Conservation (phyloP, 2,113 vertebrate species). For the Gallinago paraguaiae region DNA sequence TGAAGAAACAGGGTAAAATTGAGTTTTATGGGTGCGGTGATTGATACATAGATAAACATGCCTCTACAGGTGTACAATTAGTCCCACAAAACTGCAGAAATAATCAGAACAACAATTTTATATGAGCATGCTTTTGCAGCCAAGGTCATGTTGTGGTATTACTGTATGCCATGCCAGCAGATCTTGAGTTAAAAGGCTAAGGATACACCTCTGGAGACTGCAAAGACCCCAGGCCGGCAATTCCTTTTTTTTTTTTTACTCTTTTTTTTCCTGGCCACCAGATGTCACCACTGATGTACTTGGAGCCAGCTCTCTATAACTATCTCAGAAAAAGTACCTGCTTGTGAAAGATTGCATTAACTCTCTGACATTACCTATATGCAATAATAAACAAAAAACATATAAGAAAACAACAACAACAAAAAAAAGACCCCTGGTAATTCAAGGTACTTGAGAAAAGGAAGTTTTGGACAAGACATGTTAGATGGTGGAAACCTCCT, state of each 20-base stretch:
- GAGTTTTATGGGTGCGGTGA: accelerated
- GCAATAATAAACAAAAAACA: too few relatives aligned
- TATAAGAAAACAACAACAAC: too few relatives aligned
- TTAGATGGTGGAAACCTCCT: neutral
- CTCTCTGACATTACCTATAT: neutral
- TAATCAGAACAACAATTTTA: neutral
- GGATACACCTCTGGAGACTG: neutral
- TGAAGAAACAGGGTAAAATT: neutral
- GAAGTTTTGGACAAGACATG: neutral
- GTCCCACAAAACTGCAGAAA: neutral
- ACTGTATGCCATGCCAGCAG: neutral
- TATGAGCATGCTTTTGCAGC: neutral
- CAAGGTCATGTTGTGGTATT: neutral
- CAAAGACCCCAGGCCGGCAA: too few relatives aligned
- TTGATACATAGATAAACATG: neutral
- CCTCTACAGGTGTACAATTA: neutral
- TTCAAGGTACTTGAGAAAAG: neutral
- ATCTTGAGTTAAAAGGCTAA: neutral
- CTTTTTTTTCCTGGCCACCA: neutral
- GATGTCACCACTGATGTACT: neutral
- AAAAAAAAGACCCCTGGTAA: neutral
- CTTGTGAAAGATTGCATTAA: neutral
- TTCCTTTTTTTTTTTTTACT: too few relatives aligned
- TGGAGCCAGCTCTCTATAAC: neutral
- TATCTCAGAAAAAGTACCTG: neutral